Evolutionary conservation across 2,113 vertebrate species (phyloP).

Genomic region (Seriola aureovittata): DNA sequence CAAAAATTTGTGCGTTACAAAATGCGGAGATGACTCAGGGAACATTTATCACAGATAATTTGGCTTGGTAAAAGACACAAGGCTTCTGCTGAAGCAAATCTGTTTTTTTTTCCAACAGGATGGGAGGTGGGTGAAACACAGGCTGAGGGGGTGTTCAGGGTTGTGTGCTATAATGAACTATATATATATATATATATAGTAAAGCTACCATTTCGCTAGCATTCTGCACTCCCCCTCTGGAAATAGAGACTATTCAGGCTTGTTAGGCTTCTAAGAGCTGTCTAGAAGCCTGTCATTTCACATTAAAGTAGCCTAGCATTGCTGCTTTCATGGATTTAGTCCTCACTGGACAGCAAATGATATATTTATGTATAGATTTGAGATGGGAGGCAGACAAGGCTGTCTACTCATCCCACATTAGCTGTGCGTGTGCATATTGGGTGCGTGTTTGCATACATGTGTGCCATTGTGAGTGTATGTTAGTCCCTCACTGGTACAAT

Average conservation of each 20-base stretch:
- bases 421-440: constrained; percentile 12
- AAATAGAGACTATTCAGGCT: constrained; percentile 60
- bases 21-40: not conserved
- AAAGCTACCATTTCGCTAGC: constrained; percentile 42
- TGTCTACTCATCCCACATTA: constrained; percentile 58
- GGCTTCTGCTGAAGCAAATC: constrained; percentile 12
- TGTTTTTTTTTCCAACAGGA: not conserved
- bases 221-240: constrained; percentile 42
- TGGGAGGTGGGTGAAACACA: constrained; percentile 22
- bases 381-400: constrained; percentile 62
- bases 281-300: constrained; percentile 76
- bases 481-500: constrained; percentile 62
- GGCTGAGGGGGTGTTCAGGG: constrained; percentile 24
- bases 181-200: constrained; percentile 16
- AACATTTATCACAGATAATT: not conserved
- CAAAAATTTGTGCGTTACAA: not conserved
- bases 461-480: constrained; percentile 36
- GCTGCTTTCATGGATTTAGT: constrained; percentile 68
- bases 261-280: constrained; percentile 65
- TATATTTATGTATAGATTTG: constrained; percentile 75
- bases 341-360: constrained; percentile 63
- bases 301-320: constrained; percentile 68
- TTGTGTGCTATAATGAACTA: constrained; percentile 49
- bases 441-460: constrained; percentile 23
- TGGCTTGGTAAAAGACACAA: constrained; percentile 29